Base-by-base conservation (phyloP, 2,888 invertebrate species). In the Xestoiulus laeticollis region DNA sequence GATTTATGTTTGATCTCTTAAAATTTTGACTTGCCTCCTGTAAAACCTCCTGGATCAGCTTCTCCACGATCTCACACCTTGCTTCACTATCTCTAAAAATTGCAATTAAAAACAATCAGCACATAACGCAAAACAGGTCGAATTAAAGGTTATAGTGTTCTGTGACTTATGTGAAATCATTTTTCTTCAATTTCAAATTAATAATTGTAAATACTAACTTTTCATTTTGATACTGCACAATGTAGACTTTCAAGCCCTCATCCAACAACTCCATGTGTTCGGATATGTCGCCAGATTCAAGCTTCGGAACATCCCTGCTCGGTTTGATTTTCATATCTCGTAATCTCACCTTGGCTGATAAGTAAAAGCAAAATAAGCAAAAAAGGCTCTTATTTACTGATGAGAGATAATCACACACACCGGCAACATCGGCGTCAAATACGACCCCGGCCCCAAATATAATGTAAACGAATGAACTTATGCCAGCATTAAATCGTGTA, bases 321-420 rank as follows among this genome's bases (percentile, higher is more conserved):
- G 92, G 92, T 78, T 90, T 90, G 88, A 92, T 91, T 68, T 90
- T 90, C 38, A 90, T 89, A 83, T 93, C 93, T 90, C 95, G 94
- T 86, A 95, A 93, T 87, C 95, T 93, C 53, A 96, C 95, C 92
- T 96, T 96, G 1, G 96, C 96, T 92, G 90, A 33, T 90, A 87
- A 4, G 85, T 10, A n/a, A 26, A 33, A 26, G 5, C 19, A 53
- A 53, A 26, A 26, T 22, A 5, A 86, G 30, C 2, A 26, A 86
- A 38, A 32, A n/a, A 33, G 14, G n/a, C 32, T 2, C 30, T 84
- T 19, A 84, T 26, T 84, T 84, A 26, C 19, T 5, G 6, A 30
- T 2, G 30, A 5, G 4, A 26, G 10, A 68, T 68, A 2, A n/a
- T 26, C 5, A 19, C 3, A 19, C 3, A 38, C 6, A n/a, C n/a